Evolutionary conservation across 1,140 invertebrate genomes (phyloP), one percentile per base, ranked within the genome.

Genomic region (Magallana ariakensis): DNA sequence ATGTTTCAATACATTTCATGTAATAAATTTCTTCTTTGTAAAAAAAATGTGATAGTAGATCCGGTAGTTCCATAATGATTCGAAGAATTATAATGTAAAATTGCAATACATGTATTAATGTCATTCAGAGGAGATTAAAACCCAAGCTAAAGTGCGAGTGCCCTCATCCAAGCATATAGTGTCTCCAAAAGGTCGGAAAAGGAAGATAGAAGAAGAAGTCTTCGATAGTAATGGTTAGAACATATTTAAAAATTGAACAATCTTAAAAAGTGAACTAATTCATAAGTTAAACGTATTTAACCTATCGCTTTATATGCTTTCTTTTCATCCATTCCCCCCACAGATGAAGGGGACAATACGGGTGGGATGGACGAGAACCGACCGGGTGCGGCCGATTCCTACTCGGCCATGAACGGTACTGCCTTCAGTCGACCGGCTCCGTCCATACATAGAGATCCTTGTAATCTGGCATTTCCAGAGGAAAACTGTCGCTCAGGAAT

Each of bases 51-150:
- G 5, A 46, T 33, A 46, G 33, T 5, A 46, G 33, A 4, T 46
- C 33, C 33, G 1, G 33, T 46, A 46, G 33, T 46, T 46, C 2
- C 33, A 46, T 5, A 46, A 46, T 46, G 33, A 46, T 46, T 46
- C 33, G 33, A 46, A 46, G 33, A 46, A 4, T 85, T 85, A 60
- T 15, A 3, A n/a, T 60, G 11, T n/a, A 13, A 13, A 60, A 60
- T 60, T 60, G 15, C 57, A 11, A 33, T 10, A 10, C 11, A 15
- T 55, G 54, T 53, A 26, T 70, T 19, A 6, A 9, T 55, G 26
- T 46, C 58, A 86, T 88, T 54, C 85, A 93, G 92, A 92, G 85
- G 91, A 91, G 83, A 93, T 93, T 22, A 90, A 90, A 46, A 93
- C 88, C 33, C 89, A 92, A 26, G 88, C 92, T 19, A 91, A 91